A percentile compares a stretch with the other conserved stretches of the same genome.
phyloP scores from a whole-genome alignment of 2,888 invertebrate species.

The Agrilus mali region DNA sequence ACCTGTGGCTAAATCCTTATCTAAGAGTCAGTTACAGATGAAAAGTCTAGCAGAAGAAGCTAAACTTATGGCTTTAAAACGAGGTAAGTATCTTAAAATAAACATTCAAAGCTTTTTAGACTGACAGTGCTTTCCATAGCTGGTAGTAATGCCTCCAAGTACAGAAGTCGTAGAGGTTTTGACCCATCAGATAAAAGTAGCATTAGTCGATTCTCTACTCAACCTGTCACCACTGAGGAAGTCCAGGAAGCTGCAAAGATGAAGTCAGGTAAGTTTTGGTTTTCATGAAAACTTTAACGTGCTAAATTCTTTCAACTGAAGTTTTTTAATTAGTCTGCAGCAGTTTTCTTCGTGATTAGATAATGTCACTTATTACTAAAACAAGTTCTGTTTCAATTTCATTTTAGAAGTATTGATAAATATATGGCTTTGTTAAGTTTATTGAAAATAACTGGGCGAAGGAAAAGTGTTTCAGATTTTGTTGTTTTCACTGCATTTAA shows the following conservation, averaged over 20 bases:
- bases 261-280: constrained; percentile 6
- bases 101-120: neutral
- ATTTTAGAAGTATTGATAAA: no score
- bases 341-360: no score
- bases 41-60: constrained; percentile 36
- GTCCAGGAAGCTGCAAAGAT: constrained; percentile 37
- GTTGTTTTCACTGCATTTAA: neutral
- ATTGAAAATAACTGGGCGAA: neutral
- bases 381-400: no score
- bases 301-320: no score
- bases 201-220: constrained; percentile 46
- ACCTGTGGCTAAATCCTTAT: constrained; percentile 15
- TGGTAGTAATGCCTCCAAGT: constrained; percentile 20
- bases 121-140: constrained; percentile 12
- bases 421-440: no score
- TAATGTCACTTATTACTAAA: no score
- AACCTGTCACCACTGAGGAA: constrained; percentile 58
- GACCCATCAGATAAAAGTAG: constrained; percentile 9
- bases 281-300: neutral
- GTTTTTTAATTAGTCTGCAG: no score
- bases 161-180: constrained; percentile 13
- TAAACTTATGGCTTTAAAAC: constrained; percentile 25
- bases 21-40: constrained; percentile 40
- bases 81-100: constrained; percentile 31
- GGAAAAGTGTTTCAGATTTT: constrained; percentile 3